A percentile compares a stretch with the other conserved stretches of the same genome.
These are phyloP conservation scores for Lepus timidus DNA, from an alignment of 2,113 vertebrate genomes.

Conservation along the genomic window DNA sequence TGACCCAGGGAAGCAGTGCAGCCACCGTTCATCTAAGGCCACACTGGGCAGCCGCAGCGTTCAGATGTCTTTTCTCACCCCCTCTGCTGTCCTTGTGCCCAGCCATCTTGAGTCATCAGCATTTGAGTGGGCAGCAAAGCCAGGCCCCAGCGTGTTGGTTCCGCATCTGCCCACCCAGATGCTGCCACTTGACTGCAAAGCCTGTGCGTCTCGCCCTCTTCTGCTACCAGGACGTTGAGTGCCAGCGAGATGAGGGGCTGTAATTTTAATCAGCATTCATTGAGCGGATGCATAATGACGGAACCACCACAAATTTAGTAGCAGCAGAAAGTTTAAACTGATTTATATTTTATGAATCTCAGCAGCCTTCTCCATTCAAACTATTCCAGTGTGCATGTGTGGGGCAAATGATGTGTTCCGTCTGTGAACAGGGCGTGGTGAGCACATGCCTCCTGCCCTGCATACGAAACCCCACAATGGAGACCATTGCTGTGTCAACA, in stretches of 20 bases:
- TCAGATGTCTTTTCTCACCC: background rate
- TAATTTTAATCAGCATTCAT: background rate
- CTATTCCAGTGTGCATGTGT: background rate
- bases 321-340: conserved; percentile 3
- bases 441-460: background rate
- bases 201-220: background rate
- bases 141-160: accelerated
- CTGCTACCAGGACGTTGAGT: background rate
- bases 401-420: background rate
- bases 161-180: too few relatives aligned
- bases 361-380: background rate
- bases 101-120: background rate
- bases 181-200: too few relatives aligned
- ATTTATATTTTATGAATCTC: conserved; percentile 15
- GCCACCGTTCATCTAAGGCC: too few relatives aligned
- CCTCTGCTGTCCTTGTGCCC: background rate
- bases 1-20: too few relatives aligned
- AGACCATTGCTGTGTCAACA: too few relatives aligned
- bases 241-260: background rate
- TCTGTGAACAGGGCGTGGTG: background rate
- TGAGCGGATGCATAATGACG: conserved; percentile 18
- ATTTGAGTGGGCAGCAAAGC: background rate
- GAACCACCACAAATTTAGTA: background rate
- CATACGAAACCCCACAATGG: too few relatives aligned
- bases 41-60: background rate